A percentile compares a stretch with the other conserved stretches of the same genome.
These are phyloP conservation scores for Drosophila aldrichi DNA, from an alignment of 2,888 invertebrate genomes.

Conservation along the genomic window DNA sequence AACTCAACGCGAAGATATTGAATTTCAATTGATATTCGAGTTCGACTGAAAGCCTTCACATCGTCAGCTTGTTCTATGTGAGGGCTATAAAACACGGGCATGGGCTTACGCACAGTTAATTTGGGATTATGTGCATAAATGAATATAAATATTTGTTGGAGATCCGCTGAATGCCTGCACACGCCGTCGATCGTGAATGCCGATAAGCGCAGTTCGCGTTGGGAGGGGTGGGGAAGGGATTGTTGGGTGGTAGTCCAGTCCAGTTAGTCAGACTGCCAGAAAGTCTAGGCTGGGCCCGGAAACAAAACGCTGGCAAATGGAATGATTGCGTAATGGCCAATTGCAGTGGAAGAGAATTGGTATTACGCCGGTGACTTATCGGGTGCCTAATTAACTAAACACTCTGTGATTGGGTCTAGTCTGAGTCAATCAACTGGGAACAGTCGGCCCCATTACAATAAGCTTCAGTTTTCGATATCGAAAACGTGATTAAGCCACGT, in stretches of 20 bases:
- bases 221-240: background rate
- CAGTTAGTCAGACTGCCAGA: conserved; percentile 26
- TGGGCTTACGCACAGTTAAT: background rate
- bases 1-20: background rate
- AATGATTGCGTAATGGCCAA: conserved; percentile 15
- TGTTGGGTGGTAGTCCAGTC: background rate
- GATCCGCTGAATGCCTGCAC: conserved; percentile 17
- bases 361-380: background rate
- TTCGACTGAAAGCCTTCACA: background rate
- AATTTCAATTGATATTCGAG: background rate
- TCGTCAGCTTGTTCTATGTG: background rate
- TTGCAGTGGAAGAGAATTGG: background rate
- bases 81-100: background rate
- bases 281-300: background rate
- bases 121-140: conserved; percentile 7
- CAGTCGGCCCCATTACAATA: conserved; percentile 21
- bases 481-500: conserved; percentile 54
- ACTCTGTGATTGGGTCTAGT: background rate
- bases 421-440: conserved; percentile 27
- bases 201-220: conserved; percentile 44
- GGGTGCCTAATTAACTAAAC: conserved; percentile 2
- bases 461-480: conserved; percentile 1
- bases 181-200: conserved; percentile 32
- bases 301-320: background rate
- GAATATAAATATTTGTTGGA: conserved; percentile 7